Base-by-base conservation (phyloP, 2,888 invertebrate species). In the Sthenelais limicola region DNA sequence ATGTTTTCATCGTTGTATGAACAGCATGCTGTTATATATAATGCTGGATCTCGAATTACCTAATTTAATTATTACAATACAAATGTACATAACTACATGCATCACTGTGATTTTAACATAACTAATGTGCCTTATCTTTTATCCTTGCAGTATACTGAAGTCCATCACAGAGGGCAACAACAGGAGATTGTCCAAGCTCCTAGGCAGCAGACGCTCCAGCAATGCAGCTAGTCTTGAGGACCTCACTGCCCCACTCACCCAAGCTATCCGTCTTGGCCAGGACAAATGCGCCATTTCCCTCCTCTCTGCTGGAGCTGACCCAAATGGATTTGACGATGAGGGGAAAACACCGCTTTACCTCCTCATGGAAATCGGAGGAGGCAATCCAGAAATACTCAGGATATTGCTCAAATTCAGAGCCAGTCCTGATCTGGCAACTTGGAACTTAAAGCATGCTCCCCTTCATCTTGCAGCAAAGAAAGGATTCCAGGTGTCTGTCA, bases 401-500 rank as follows among this genome's bases (percentile, higher is more conserved):
- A 33, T 38, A 21, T 74, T 78, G 52, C 75, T 79, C 9, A 43
- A 75, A 48, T 12, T 48, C 21, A 68, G 76, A 24, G 73, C 71
- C n/a, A 48, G 48, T 38, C 76, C 76, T 3, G 68, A 78, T 54
- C 12, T 48, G 18, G 54, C 68, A 26, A 72, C 74, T n/a, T 48
- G 38, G 33, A 30, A 21, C 7, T 70, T 56, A 1, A 66, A 72
- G 33, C 74, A 74, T 71, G 69, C 73, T n/a, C 69, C 77, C n/a
- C 71, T 78, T 35, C 78, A 78, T 43, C 49, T 74, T 32, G 75
- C 76, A 15, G 68, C 76, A 0, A 58, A 48, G 51, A 73, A 49
- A 62, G 78, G 78, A 7, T 75, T 66, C 51, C 77, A 78, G 70
- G 76, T 74, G 26, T 69, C 70, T 28, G 72, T 71, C 12, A 70